Evolutionary conservation across 2,888 invertebrate genomes (phyloP), one percentile per base, ranked within the genome.

Genomic region (Carabus problematicus): DNA sequence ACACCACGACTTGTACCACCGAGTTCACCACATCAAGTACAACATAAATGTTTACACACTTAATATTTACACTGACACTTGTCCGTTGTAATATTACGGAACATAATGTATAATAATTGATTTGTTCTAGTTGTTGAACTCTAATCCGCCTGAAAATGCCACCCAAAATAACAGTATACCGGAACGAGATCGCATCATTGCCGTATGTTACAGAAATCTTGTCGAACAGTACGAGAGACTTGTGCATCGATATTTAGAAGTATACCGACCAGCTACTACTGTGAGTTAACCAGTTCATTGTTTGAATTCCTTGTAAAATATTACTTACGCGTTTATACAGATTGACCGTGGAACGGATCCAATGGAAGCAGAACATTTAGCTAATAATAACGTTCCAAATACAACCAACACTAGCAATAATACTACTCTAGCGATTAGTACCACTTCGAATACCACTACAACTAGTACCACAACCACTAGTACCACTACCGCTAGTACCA

Each of bases 321-420:
- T 63, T 29, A 59, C 3, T 68, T 52, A 67, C 29, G 29, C 55
- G 58, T 60, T 66, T 71, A 73, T 77, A n/a, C 77, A 89, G 89
- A 89, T 86, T 73, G 89, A 90, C 76, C 86, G 89, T 64, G 89
- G 89, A 3, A 89, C 90, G 0, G 89, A 90, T 77, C 89, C 89
- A 0, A 89, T 89, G 89, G 89, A 89, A 76, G 81, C 85, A 0
- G 86, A 87, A 70, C 76, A 76, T 45, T 72, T 78, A 11, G 76
- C 75, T 42, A 75, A 73, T 43, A 73, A 74, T 54, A 75, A 74
- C 16, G 76, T 76, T 59, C 84, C 12, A 63, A 59, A 60, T 54
- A 19, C 62, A 62, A 9, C 54, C 18, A 14, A 4, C 14, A 29
- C 29, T 29, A 29, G 6, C 29, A 29, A 6, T 29, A 29, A 29